Evolutionary conservation across 64 coral and sea anemone species (phyloP), one percentile per base, ranked within the genome.

Genomic region (Dendronephthya gigantea): DNA sequence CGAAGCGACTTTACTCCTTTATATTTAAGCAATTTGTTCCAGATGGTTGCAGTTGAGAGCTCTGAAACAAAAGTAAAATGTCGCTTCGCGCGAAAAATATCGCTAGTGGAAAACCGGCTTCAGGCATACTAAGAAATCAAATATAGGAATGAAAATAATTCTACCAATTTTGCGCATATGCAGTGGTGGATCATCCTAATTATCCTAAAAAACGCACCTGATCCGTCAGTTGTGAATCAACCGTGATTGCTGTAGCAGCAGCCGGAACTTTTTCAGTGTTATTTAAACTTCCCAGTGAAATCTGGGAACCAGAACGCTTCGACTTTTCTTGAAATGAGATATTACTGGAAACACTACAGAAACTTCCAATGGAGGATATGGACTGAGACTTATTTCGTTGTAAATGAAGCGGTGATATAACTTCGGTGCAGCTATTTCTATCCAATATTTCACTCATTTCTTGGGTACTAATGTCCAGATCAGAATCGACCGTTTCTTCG

Each of bases 391-490:
- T 93, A n/a, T 89, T 88, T 10, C 85, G 30, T 79, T 79, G 72
- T 87, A 98, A 83, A 65, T 50, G 74, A 49, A 98, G 82, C 8
- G 92, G 68, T 23, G 87, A 82, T 40, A 98, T 88, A 40, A 98
- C 92, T 86, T 98, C 92, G 74, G 95, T 98, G 76, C 85, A 98
- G 82, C 86, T 98, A 35, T 89, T 87, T 91, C 89, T 93, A 19
- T 86, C 95, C 49, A 98, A 91, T 45, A 98, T 88, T 84, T 89
- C 83, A 35, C 87, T 98, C 95, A 98, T 98, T 70, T 98, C 95
- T 36, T 93, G 90, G 16, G 92, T 93, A 31, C 93, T 87, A 48
- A 47, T 83, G 90, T 98, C 95, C 13, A 98, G 87, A 40, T 93
- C 81, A 36, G 72, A 39, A 79, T 79, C 72, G 3, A 79, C 72